Percentiles rank a stretch among this genome's conserved stretches.
Conservation (phyloP, 2,888 invertebrate species). For the Steinernema hermaphroditum region DNA sequence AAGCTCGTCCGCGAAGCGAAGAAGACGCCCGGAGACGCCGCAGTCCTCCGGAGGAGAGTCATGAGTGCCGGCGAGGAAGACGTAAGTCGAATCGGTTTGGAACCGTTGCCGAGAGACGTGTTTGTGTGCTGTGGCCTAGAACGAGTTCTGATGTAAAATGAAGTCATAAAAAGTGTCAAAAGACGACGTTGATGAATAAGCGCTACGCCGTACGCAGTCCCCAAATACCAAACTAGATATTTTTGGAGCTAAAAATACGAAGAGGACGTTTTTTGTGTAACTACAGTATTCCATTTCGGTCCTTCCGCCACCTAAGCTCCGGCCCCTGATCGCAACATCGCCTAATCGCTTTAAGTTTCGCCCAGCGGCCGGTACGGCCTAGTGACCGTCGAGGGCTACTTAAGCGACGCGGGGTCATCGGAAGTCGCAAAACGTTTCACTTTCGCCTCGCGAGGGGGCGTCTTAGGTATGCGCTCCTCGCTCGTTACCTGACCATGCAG, state of each 20-base stretch:
- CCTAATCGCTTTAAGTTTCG: conserved; percentile 21
- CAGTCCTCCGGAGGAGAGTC: too few species aligned
- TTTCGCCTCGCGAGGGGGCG: background rate
- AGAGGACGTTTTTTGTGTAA: background rate
- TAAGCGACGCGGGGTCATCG: background rate
- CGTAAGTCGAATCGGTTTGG: background rate
- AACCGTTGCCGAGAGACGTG: background rate
- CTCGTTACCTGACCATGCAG: background rate
- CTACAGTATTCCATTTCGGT: background rate
- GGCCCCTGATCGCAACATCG: conserved; percentile 5
- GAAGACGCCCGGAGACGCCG: too few species aligned
- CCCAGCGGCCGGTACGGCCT: background rate
- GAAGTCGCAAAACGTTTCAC: conserved; percentile 1
- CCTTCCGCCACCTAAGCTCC: conserved; percentile 15
- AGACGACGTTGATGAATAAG: too few species aligned
- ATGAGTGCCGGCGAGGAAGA: too few species aligned
- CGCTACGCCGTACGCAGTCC: too few species aligned
- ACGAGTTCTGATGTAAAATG: conserved; percentile 1
- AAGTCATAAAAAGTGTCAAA: conserved; percentile 8
- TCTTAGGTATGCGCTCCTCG: background rate
- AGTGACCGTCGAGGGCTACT: conserved; percentile 7
- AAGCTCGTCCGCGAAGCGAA: too few species aligned
- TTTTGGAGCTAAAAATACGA: too few species aligned
- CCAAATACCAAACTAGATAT: too few species aligned
- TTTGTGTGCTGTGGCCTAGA: background rate